Percentiles rank a stretch among this genome's conserved stretches.
These are phyloP conservation scores for Neosilurus hyrtlii DNA, from an alignment of 2,797 vertebrate genomes.

Conservation along the genomic window DNA sequence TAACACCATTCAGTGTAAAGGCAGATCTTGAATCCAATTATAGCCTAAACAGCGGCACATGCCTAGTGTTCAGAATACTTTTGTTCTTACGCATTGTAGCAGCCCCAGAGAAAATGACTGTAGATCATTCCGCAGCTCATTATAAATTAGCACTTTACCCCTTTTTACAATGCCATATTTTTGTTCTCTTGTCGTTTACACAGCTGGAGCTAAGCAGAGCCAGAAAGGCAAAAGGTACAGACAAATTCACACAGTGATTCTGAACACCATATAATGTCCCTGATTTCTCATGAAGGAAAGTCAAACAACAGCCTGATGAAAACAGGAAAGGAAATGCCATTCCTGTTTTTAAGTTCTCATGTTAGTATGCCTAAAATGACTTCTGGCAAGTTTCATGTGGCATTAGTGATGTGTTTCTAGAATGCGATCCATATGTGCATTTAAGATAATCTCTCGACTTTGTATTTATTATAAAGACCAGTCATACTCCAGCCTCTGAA, in stretches of 20 bases:
- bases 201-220: conserved; percentile 41
- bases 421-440: background rate
- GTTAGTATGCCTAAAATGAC: background rate
- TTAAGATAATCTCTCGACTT: background rate
- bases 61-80: background rate
- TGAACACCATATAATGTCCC: background rate
- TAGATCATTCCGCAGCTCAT: conserved; percentile 6
- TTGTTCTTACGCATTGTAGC: conserved; percentile 18
- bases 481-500: too few relatives aligned
- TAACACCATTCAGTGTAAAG: conserved; percentile 4
- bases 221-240: conserved; percentile 25
- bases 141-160: conserved; percentile 13
- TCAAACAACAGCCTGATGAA: background rate
- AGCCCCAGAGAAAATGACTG: conserved; percentile 4
- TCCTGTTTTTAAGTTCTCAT: background rate
- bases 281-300: background rate
- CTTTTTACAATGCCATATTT: conserved; percentile 19
- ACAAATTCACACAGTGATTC: conserved; percentile 9
- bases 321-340: background rate
- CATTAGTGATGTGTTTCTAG: background rate
- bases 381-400: too few relatives aligned
- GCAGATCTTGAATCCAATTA: background rate
- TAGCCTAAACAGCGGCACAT: conserved; percentile 11
- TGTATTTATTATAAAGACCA: background rate
- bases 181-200: conserved; percentile 28